Conservation (phyloP, 2,797 vertebrate species). For the Pipistrellus pipistrellus region DNA sequence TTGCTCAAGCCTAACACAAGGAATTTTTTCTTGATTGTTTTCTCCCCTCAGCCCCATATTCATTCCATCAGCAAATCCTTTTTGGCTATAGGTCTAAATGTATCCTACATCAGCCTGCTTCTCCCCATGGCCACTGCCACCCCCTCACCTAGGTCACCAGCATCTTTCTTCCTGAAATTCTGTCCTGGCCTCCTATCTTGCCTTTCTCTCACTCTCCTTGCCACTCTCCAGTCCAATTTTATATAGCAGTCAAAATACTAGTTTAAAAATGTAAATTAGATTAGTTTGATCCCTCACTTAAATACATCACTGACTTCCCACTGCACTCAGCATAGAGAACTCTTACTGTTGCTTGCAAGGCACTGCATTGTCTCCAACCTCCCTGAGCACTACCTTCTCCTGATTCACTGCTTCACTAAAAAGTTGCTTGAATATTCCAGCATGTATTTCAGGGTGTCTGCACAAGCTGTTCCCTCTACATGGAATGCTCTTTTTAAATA, state of each 20-base stretch:
- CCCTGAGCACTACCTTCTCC: neutral
- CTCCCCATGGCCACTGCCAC: neutral
- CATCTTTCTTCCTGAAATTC: neutral
- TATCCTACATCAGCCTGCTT: neutral
- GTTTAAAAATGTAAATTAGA: conserved; percentile 21
- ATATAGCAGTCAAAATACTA: neutral
- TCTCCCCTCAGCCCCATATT: neutral
- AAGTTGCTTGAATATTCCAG: neutral
- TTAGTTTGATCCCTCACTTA: conserved; percentile 34
- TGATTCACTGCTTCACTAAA: neutral
- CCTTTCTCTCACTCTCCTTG: neutral
- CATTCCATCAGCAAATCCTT: conserved; percentile 2
- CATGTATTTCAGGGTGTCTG: neutral
- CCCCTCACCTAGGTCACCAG: neutral
- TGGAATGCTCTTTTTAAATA: neutral
- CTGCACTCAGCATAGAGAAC: neutral
- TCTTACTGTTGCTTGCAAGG: neutral
- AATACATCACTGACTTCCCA: conserved; percentile 7
- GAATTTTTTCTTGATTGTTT: conserved; percentile 11
- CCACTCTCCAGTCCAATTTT: neutral
- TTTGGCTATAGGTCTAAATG: conserved; percentile 12
- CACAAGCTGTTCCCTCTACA: neutral
- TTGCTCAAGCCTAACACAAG: neutral
- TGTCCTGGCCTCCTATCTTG: neutral
- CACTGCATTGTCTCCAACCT: neutral